These are phyloP conservation scores for Argentina silus DNA, from an alignment of 2,797 vertebrate species.

Conservation along the genomic window DNA sequence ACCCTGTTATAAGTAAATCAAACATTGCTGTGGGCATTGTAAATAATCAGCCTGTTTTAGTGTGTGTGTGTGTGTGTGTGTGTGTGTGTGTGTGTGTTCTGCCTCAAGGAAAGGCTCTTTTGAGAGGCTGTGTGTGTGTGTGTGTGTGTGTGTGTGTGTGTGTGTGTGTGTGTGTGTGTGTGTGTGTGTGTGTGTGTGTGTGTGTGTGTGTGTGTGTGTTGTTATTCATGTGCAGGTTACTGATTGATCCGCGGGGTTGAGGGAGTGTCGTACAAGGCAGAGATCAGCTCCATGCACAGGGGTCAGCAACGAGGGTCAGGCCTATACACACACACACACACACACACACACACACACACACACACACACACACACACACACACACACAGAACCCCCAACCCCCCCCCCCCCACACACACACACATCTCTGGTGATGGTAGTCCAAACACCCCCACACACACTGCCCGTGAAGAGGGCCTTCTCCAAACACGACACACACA, in stretches of 20 bases:
- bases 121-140: neutral
- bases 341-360: conserved; percentile 13
- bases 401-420: neutral
- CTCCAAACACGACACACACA: neutral
- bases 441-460: neutral
- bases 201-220: conserved; percentile 8
- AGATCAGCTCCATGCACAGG: conserved; percentile 50
- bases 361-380: conserved; percentile 7
- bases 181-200: neutral
- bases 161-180: conserved; percentile 30
- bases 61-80: conserved; percentile 39
- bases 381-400: conserved; percentile 8
- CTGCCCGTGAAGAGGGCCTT: neutral
- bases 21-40: conserved; percentile 16
- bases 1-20: conserved; percentile 28
- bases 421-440: neutral
- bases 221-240: conserved; percentile 63
- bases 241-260: conserved; percentile 68
- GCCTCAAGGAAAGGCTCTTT: conserved; percentile 7
- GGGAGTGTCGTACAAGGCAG: conserved; percentile 68
- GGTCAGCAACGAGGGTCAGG: conserved; percentile 42
- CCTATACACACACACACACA: conserved; percentile 22
- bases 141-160: conserved; percentile 8
- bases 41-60: conserved; percentile 56
- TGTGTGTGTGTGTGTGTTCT: conserved; percentile 19